A percentile compares a stretch with the other conserved stretches of the same genome.
Conservation (phyloP, 2,113 vertebrate species). For the Pseudopodoces humilis region DNA sequence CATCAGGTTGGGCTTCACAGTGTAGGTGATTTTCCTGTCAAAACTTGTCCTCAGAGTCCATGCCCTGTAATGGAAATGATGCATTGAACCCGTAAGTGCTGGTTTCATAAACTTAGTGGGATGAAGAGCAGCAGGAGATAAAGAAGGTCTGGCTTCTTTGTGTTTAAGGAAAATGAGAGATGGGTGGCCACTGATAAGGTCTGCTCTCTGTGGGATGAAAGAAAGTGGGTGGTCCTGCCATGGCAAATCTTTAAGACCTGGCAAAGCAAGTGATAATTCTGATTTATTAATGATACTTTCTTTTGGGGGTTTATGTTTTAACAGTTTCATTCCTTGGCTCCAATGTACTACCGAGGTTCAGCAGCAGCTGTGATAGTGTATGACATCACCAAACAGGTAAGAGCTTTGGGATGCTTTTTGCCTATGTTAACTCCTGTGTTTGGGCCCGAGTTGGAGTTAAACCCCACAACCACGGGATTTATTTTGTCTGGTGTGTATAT, state of each 20-base stretch:
- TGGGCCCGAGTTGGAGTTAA: not conserved
- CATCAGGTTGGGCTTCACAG: not conserved
- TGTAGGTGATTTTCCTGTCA: not conserved
- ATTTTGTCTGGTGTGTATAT: not conserved
- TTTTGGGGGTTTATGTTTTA: not conserved
- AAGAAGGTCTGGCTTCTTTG: not conserved
- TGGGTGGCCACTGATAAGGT: not conserved
- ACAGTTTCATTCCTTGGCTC: constrained; percentile 97
- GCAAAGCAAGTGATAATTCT: not conserved
- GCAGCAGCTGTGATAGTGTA: constrained; percentile 98
- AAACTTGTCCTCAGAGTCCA: not conserved
- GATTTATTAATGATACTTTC: not conserved
- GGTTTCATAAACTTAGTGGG: fast-evolving
- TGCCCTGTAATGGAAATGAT: not conserved
- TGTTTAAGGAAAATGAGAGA: not conserved
- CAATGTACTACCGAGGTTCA: constrained; percentile 97
- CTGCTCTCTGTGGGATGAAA: not conserved
- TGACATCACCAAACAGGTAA: constrained; percentile 97
- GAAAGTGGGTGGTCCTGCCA: not conserved
- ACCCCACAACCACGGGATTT: not conserved
- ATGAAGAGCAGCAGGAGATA: not conserved
- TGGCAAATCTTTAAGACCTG: not conserved
- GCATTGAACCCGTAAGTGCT: not conserved
- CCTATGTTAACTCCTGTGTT: not conserved
- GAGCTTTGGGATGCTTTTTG: not conserved